Conservation (phyloP, 2,888 invertebrate species). For the Cyclophora punctaria region DNA sequence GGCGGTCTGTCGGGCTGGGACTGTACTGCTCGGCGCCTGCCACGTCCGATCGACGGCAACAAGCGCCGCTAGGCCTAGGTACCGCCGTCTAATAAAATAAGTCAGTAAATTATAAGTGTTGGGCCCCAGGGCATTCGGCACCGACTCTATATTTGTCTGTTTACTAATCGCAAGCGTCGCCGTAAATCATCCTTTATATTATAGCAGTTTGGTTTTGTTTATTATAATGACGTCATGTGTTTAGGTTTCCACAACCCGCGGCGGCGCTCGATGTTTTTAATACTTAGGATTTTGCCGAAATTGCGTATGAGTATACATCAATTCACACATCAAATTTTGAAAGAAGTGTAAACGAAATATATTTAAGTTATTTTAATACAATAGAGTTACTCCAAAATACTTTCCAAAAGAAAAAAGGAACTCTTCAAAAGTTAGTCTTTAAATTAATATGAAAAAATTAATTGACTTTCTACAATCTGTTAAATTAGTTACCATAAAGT, state of each 20-base stretch:
- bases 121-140: too few relatives aligned
- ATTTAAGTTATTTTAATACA: background rate
- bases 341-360: background rate
- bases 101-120: too few relatives aligned
- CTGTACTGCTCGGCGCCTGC: constrained; percentile 1
- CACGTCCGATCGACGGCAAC: too few relatives aligned
- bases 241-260: constrained; percentile 18
- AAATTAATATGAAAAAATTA: too few relatives aligned
- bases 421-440: too few relatives aligned
- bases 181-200: constrained; percentile 25
- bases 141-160: background rate
- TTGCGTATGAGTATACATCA: constrained; percentile 1
- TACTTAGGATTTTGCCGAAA: background rate
- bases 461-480: too few relatives aligned
- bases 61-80: too few relatives aligned
- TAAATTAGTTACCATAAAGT: too few relatives aligned
- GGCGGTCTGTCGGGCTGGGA: background rate
- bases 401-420: too few relatives aligned
- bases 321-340: background rate
- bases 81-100: too few relatives aligned
- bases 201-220: constrained; percentile 24
- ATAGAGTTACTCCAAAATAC: background rate
- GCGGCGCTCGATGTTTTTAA: constrained; percentile 15
- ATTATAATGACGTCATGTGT: constrained; percentile 25
- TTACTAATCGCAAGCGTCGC: constrained; percentile 8